Conservation (phyloP, 2,113 vertebrate species). For the Bos javanicus region DNA sequence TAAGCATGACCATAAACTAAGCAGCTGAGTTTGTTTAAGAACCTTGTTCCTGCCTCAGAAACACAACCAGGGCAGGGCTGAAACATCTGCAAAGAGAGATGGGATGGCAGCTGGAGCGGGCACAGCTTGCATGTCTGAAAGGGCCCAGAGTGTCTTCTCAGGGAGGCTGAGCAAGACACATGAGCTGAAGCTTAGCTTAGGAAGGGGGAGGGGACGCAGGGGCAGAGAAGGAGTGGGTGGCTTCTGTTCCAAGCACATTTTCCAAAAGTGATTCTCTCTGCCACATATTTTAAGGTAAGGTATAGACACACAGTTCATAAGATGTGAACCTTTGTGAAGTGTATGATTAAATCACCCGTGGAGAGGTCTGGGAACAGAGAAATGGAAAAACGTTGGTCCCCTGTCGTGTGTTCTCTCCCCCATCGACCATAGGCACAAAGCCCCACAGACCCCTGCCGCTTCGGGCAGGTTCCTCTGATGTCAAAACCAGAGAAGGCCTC, state of each 20-base stretch:
- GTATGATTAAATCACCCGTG: neutral
- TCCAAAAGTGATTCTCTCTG: neutral
- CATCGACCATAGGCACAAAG: neutral
- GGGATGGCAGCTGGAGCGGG: neutral
- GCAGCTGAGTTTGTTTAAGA: neutral
- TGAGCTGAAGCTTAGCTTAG: neutral
- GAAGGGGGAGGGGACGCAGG: neutral
- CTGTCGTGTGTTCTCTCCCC: neutral
- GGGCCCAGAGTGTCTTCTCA: neutral
- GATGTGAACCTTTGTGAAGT: neutral
- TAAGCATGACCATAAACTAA: neutral
- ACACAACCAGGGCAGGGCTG: neutral
- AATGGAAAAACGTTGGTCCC: neutral
- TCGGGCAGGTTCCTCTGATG: too few species aligned
- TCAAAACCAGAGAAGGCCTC: neutral
- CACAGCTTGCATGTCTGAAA: too few species aligned
- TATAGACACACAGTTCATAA: neutral
- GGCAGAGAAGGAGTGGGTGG: fast-evolving
- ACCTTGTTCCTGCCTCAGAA: neutral
- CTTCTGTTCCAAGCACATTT: neutral
- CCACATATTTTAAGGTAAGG: neutral
- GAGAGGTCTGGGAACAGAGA: neutral
- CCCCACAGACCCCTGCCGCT: neutral
- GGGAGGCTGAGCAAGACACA: neutral
- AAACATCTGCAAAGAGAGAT: neutral